Percentiles rank a stretch among this genome's conserved stretches.
Conservation (phyloP, 2,797 vertebrate species). For the Oryzias sinensis region DNA sequence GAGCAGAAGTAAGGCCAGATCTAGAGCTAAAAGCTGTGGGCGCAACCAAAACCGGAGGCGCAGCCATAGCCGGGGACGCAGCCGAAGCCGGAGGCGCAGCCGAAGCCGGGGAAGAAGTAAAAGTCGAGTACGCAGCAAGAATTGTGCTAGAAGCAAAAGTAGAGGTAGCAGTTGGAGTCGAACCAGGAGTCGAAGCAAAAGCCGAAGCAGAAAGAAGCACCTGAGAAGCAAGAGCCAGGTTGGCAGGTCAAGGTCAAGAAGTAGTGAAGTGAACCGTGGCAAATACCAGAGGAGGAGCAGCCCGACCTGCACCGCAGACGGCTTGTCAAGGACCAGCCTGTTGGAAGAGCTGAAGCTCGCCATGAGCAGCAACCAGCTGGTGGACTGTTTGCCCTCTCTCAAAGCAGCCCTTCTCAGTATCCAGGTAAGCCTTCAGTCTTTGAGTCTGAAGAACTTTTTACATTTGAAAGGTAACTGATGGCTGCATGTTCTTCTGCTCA, state of each 20-base stretch:
- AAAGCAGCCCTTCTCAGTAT: conserved; percentile 89
- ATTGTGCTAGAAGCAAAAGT: conserved; percentile 20
- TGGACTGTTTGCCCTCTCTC: conserved; percentile 81
- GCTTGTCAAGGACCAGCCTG: conserved; percentile 54
- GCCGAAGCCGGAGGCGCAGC: conserved; percentile 29
- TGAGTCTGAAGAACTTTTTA: no score
- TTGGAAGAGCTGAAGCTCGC: conserved; percentile 74
- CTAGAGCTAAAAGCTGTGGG: conserved; percentile 22
- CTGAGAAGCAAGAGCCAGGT: conserved; percentile 46
- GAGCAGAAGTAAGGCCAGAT: conserved; percentile 30
- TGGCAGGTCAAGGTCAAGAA: conserved; percentile 58
- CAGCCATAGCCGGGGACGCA: conserved; percentile 31
- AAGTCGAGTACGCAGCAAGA: conserved; percentile 45
- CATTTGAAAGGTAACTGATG: no score
- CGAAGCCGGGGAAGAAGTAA: conserved; percentile 44
- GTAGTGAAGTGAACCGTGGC: conserved; percentile 32
- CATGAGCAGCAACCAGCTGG: conserved; percentile 81
- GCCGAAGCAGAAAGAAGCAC: conserved; percentile 27
- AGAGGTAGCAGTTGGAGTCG: conserved; percentile 12
- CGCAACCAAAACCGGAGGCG: conserved; percentile 12
- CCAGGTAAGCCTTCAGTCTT: conserved; percentile 55
- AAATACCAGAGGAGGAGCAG: conserved; percentile 46
- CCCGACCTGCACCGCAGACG: conserved; percentile 17
- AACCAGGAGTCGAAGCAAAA: conserved; percentile 16
- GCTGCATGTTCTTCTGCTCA: conserved; percentile 13